Evolutionary conservation across 2,113 vertebrate genomes (phyloP).

Genomic region (Sinocyclocheilus anshuiensis): DNA sequence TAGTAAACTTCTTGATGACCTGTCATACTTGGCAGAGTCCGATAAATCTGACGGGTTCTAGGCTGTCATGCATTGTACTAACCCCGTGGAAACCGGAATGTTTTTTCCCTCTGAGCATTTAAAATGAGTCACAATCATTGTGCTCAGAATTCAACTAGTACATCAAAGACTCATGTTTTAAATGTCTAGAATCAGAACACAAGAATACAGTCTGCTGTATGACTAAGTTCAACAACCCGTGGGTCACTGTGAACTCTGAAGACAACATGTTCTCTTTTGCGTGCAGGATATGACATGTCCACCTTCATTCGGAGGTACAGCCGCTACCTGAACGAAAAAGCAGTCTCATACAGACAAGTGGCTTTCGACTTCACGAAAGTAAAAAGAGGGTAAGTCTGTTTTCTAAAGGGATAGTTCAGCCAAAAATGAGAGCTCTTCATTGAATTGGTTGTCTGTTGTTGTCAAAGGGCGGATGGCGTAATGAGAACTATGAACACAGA

Average conservation of each 20-base stretch:
- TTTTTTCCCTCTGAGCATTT: neutral
- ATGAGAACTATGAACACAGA: slow-evolving; percentile 97
- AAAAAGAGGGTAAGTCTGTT: slow-evolving; percentile 85
- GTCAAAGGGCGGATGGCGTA: slow-evolving; percentile 83
- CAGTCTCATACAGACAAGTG: slow-evolving; percentile 92
- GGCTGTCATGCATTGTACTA: neutral
- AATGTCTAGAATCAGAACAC: neutral
- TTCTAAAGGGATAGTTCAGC: neutral
- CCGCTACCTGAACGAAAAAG: slow-evolving; percentile 90
- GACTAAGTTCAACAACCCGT: neutral
- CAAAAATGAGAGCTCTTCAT: neutral
- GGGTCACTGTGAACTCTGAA: neutral
- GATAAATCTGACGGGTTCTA: neutral
- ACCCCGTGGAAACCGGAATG: neutral
- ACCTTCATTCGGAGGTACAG: slow-evolving; percentile 91
- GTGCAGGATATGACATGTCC: slow-evolving; percentile 88
- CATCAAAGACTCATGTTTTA: neutral
- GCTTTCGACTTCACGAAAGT: slow-evolving; percentile 95
- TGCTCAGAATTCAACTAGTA: neutral
- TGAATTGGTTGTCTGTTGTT: neutral
- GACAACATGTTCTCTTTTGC: neutral
- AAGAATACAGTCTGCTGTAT: neutral
- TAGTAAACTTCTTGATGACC: neutral
- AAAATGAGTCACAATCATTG: slow-evolving; percentile 11
- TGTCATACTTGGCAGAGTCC: neutral